Evolutionary conservation across 2,888 invertebrate genomes (phyloP).

Genomic region (Habrosyne pyritoides): DNA sequence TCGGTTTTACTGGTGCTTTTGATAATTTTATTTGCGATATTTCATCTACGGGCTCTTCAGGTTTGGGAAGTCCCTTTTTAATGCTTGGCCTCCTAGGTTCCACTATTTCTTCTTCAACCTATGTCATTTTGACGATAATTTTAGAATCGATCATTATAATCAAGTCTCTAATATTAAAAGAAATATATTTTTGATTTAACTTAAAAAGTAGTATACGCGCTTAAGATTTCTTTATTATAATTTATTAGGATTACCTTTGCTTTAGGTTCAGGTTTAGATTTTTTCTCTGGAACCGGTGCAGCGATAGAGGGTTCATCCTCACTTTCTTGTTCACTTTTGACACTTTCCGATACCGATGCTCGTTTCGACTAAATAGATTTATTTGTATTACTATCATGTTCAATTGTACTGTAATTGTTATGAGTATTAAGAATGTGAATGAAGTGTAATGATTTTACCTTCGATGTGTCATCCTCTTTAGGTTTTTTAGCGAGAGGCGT

Average conservation of each 20-base stretch:
- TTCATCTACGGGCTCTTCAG: constrained; percentile 74
- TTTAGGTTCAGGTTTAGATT: constrained; percentile 57
- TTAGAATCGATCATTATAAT: not conserved
- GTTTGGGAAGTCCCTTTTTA: constrained; percentile 71
- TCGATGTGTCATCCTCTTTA: constrained; percentile 73
- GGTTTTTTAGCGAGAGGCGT: constrained; percentile 80
- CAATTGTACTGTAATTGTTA: constrained; percentile 6
- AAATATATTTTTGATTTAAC: no score
- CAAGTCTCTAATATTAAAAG: not conserved
- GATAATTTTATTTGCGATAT: constrained; percentile 70
- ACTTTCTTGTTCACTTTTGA: constrained; percentile 72
- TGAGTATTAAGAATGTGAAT: constrained; percentile 31
- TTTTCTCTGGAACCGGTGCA: constrained; percentile 65
- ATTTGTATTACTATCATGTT: constrained; percentile 9
- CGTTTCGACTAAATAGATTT: constrained; percentile 66
- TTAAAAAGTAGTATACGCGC: constrained; percentile 1
- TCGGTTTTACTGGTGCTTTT: constrained; percentile 65
- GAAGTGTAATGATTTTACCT: constrained; percentile 68
- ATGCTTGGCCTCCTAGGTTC: constrained; percentile 65
- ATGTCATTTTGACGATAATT: constrained; percentile 12
- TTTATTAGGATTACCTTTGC: constrained; percentile 50
- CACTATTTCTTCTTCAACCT: constrained; percentile 66
- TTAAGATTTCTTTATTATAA: constrained; percentile 1
- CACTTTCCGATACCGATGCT: constrained; percentile 70
- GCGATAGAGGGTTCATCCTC: constrained; percentile 71